Conservation (phyloP, 2,113 vertebrate genomes). For the Chaetorhynchus papuensis region DNA sequence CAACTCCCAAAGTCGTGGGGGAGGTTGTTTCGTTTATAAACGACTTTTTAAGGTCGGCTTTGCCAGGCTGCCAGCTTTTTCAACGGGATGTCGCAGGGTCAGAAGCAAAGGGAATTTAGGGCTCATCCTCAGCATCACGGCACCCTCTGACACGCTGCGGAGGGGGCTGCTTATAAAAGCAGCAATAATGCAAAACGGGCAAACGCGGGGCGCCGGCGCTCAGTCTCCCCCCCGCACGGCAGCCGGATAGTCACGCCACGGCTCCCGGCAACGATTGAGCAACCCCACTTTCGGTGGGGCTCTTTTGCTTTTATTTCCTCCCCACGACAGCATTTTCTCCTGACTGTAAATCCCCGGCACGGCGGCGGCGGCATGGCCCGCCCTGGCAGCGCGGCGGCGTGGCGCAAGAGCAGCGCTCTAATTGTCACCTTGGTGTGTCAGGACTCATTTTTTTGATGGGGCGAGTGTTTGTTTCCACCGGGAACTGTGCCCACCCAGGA, state of each 20-base stretch:
- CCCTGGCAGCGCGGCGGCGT: background rate
- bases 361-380: background rate
- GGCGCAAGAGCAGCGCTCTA: background rate
- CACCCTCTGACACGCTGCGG: background rate
- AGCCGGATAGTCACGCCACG: fast-evolving
- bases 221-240: background rate
- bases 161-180: background rate
- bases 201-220: fast-evolving
- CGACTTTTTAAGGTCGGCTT: background rate
- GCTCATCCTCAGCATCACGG: background rate
- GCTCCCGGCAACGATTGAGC: background rate
- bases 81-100: fast-evolving
- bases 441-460: background rate
- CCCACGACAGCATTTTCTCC: background rate
- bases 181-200: background rate
- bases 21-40: background rate
- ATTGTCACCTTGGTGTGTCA: background rate
- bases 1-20: fast-evolving
- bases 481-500: background rate
- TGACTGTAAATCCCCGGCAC: background rate
- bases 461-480: background rate
- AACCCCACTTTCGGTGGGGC: background rate
- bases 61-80: background rate
- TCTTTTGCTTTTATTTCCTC: background rate
- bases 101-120: background rate